phyloP scores from a whole-genome alignment of 2,797 vertebrate species.

The Xiphophorus birchmanni region DNA sequence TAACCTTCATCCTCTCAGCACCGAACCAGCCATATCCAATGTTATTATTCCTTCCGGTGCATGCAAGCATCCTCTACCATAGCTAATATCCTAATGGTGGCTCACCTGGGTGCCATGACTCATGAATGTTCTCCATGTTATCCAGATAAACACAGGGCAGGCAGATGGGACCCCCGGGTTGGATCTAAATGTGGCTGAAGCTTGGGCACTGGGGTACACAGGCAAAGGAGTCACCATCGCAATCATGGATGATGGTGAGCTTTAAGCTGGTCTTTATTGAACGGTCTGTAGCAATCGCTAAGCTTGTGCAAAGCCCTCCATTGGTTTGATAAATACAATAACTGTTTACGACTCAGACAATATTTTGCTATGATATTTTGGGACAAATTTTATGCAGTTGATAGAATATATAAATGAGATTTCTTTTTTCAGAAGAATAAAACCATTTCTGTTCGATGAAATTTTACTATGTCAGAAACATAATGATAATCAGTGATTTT shows the following conservation, averaged over 20 bases:
- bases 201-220: constrained; percentile 97
- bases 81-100: constrained; percentile 54
- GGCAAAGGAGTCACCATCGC: constrained; percentile 97
- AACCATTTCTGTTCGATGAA: background rate
- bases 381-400: background rate
- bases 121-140: constrained; percentile 69
- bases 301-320: background rate
- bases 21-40: constrained; percentile 11
- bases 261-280: constrained; percentile 1
- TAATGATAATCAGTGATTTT: background rate
- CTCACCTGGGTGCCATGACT: constrained; percentile 62
- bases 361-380: background rate
- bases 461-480: background rate
- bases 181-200: constrained; percentile 99
- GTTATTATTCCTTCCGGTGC: background rate
- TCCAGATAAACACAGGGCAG: constrained; percentile 98
- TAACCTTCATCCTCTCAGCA: constrained; percentile 25
- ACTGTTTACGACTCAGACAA: background rate
- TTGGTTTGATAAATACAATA: background rate
- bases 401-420: background rate
- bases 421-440: background rate
- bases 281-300: background rate
- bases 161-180: constrained; percentile 97
- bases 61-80: constrained; percentile 30
- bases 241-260: constrained; percentile 99